Evolutionary conservation across 2,888 invertebrate species (phyloP).

Genomic region (Latheticus oryzae): DNA sequence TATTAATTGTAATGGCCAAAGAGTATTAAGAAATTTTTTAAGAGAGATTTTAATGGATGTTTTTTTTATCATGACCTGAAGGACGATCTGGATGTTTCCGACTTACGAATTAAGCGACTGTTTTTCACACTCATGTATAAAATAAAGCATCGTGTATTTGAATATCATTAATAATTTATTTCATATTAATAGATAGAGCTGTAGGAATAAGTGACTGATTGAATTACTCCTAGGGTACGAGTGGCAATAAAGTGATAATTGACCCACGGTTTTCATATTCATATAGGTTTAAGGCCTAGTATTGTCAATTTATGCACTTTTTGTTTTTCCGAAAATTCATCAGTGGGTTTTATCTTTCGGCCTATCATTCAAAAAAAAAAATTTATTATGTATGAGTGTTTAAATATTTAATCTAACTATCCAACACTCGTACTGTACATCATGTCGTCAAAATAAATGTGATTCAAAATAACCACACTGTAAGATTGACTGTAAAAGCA

Average conservation of each 20-base stretch:
- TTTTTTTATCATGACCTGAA: conserved; percentile 4
- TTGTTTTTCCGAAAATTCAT: conserved; percentile 14
- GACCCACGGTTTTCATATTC: conserved; percentile 38
- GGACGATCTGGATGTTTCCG: conserved; percentile 22
- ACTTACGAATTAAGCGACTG: conserved; percentile 43
- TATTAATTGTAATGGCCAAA: conserved; percentile 18
- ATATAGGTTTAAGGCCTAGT: conserved; percentile 41
- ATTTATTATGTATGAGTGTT: too few species aligned
- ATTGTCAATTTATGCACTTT: conserved; percentile 51
- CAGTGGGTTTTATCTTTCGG: conserved; percentile 2
- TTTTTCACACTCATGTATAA: conserved; percentile 41
- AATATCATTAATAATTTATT: conserved; percentile 41
- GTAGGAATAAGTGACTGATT: conserved; percentile 41
- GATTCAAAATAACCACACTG: conserved; percentile 39
- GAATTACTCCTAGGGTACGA: conserved; percentile 35
- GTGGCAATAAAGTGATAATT: conserved; percentile 41
- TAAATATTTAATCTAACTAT: too few species aligned
- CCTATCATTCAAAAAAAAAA: too few species aligned
- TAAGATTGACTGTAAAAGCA: conserved; percentile 48
- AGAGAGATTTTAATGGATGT: conserved; percentile 3
- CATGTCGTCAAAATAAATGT: conserved; percentile 43
- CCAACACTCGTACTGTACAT: conserved; percentile 32
- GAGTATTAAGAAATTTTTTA: conserved; percentile 9
- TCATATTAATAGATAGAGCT: conserved; percentile 34
- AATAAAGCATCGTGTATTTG: conserved; percentile 46